These are phyloP conservation scores for Poeciliopsis turrubarensis DNA, from an alignment of 2,113 vertebrate species.

Conservation along the genomic window DNA sequence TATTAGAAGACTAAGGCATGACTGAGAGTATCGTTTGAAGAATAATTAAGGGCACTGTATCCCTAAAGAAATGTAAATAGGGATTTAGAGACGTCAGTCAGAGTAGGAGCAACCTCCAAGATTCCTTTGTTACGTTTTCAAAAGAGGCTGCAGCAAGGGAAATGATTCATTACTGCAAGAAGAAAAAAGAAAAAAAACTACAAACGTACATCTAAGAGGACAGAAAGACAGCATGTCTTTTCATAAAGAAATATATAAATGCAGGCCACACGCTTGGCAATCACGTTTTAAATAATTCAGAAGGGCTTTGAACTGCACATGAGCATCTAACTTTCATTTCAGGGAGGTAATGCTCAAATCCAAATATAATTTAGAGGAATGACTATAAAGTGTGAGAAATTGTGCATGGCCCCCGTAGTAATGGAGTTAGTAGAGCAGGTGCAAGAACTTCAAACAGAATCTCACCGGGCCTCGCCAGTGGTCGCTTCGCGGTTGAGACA, in stretches of 20 bases:
- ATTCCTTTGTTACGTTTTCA: not conserved
- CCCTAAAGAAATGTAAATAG: not conserved
- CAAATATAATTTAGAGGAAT: conserved; percentile 19
- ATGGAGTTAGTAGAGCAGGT: conserved; percentile 8
- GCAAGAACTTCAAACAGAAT: conserved; percentile 6
- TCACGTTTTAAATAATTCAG: conserved; percentile 9
- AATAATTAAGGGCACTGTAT: not conserved
- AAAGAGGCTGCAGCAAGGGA: not conserved
- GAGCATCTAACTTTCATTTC: conserved; percentile 32
- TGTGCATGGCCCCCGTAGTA: not conserved
- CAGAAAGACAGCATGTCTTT: not conserved
- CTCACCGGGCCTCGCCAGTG: not conserved
- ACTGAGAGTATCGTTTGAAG: conserved; percentile 23
- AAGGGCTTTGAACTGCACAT: conserved; percentile 6
- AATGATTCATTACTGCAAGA: not conserved
- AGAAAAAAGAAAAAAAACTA: no score
- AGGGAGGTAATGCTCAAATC: conserved; percentile 7
- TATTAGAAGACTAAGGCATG: conserved; percentile 34
- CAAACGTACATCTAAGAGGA: not conserved
- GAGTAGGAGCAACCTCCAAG: not conserved
- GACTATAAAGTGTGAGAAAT: conserved; percentile 6
- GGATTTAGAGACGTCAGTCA: not conserved
- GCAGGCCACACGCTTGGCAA: conserved; percentile 30
- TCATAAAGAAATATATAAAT: not conserved
- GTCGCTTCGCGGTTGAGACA: not conserved